Evolutionary conservation across 2,888 invertebrate species (phyloP).

Genomic region (Dorcus parallelipipedus): DNA sequence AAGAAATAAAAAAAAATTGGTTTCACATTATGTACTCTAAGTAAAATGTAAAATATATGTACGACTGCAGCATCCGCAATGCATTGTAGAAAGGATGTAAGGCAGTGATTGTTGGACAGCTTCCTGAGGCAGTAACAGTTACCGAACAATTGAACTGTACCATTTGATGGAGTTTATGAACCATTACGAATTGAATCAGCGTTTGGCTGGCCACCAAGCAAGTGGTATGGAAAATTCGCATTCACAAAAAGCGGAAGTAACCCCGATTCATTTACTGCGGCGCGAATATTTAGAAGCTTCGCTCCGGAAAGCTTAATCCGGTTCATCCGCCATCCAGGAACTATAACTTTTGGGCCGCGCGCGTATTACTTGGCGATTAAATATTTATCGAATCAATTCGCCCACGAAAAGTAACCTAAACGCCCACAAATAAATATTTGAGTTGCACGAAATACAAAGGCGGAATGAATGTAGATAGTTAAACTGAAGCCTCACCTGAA

Average conservation of each 20-base stretch:
- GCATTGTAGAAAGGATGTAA: neutral
- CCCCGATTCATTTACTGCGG: conserved; percentile 4
- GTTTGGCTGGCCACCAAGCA: conserved; percentile 32
- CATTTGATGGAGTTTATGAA: conserved; percentile 33
- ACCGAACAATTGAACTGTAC: conserved; percentile 27
- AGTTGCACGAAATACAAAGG: neutral
- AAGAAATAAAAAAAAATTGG: too few species aligned
- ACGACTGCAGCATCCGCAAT: neutral
- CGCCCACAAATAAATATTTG: neutral
- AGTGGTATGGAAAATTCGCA: conserved; percentile 34
- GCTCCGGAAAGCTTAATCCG: too few species aligned
- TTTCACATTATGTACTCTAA: neutral
- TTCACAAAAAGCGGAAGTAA: conserved; percentile 9
- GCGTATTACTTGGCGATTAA: too few species aligned
- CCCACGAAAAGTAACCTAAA: too few species aligned
- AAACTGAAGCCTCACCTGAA: too few species aligned
- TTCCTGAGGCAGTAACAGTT: conserved; percentile 16
- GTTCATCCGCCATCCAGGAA: too few species aligned
- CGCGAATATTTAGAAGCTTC: neutral
- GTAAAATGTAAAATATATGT: neutral
- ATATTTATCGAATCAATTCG: too few species aligned
- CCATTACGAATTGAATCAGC: conserved; percentile 35
- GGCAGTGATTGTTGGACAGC: conserved; percentile 33
- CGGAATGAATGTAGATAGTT: too few species aligned
- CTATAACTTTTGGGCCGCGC: too few species aligned